These are phyloP conservation scores for Oeneis ivallda DNA, from an alignment of 2,888 invertebrate genomes.

Conservation along the genomic window DNA sequence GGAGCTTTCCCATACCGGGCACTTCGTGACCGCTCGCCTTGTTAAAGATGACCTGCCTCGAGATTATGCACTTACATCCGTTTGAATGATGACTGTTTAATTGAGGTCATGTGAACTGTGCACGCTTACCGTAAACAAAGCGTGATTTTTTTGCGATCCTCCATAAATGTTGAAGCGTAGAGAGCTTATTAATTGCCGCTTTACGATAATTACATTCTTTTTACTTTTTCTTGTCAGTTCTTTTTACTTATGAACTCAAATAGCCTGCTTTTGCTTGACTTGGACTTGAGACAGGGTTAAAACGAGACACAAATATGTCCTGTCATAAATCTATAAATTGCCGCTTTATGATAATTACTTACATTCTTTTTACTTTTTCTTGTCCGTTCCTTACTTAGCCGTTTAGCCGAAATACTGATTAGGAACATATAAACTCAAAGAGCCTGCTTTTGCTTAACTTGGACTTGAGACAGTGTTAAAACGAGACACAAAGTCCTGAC, in stretches of 20 bases:
- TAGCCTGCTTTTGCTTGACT: too few relatives aligned
- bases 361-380: conserved; percentile 5
- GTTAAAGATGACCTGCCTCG: conserved; percentile 75
- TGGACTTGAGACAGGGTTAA: too few relatives aligned
- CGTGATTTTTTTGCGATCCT: conserved; percentile 48
- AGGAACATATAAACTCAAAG: too few relatives aligned
- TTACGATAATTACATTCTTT: conserved; percentile 13
- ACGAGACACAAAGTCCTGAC: too few relatives aligned
- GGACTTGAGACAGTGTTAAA: too few relatives aligned
- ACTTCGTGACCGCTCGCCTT: conserved; percentile 77
- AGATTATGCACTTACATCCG: conserved; percentile 79
- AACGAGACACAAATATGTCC: too few relatives aligned
- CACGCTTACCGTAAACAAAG: conserved; percentile 52
- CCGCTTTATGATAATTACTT: conserved; percentile 26
- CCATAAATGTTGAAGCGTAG: conserved; percentile 42
- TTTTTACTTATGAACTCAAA: neutral
- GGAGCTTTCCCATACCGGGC: conserved; percentile 80
- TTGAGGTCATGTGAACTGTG: conserved; percentile 68
- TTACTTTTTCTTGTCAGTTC: conserved; percentile 8
- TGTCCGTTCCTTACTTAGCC: too few relatives aligned
- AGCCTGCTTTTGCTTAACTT: too few relatives aligned
- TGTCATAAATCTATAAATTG: too few relatives aligned
- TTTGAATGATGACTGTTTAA: conserved; percentile 76
- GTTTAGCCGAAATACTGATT: too few relatives aligned
- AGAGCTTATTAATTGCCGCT: conserved; percentile 40